phyloP scores from a whole-genome alignment of 2,888 invertebrate species.

The Palloptera scutellata region DNA sequence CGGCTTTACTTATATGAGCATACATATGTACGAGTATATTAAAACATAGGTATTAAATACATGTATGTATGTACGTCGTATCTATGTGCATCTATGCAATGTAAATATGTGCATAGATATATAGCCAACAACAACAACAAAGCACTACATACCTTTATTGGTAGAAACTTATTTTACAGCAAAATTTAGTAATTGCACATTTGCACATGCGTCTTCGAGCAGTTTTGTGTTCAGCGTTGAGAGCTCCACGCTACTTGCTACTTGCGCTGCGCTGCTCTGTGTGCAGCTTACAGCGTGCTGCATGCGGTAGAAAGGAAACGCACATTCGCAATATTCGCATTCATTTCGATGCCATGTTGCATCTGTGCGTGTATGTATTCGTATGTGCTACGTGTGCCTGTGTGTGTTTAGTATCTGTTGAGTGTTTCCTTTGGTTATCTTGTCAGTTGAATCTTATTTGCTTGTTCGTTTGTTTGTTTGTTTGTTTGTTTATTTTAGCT shows the following conservation, averaged over 20 bases:
- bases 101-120: neutral
- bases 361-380: neutral
- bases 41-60: neutral
- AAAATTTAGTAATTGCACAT: neutral
- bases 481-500: conserved; percentile 37
- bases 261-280: neutral
- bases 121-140: neutral
- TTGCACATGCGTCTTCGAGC: neutral
- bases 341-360: no score
- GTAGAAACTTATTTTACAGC: neutral
- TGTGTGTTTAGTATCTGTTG: conserved; percentile 11
- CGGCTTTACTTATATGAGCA: conserved; percentile 1
- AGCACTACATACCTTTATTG: conserved; percentile 5
- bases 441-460: conserved; percentile 38
- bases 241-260: neutral
- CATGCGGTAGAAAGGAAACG: neutral
- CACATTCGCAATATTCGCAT: no score
- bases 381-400: neutral
- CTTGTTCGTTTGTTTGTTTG: conserved; percentile 40
- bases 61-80: conserved; percentile 6
- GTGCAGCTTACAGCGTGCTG: conserved; percentile 7
- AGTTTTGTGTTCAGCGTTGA: neutral
- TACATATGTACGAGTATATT: conserved; percentile 27
- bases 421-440: conserved; percentile 30
- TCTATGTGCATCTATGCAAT: conserved; percentile 11